A percentile compares a stretch with the other conserved stretches of the same genome.
Conservation (phyloP, 1,140 invertebrate genomes). For the Riptortus pedestris region DNA sequence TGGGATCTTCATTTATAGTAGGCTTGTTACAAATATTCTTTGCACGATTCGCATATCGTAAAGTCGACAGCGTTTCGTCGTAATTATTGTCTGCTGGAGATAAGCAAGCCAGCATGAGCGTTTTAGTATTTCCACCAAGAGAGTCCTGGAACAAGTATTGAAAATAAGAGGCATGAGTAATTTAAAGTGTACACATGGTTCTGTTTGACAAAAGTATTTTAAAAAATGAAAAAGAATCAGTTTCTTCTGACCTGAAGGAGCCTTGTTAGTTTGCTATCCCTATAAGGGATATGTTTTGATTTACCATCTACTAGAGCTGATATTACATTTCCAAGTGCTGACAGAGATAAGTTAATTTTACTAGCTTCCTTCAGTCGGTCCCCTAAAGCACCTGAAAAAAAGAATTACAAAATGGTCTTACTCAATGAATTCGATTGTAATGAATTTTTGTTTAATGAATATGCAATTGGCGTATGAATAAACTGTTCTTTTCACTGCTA, state of each 20-base stretch:
- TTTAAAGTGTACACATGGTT: neutral
- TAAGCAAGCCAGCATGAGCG: conserved; percentile 87
- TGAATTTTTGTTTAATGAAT: too few relatives aligned
- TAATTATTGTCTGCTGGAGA: conserved; percentile 82
- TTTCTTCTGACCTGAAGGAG: conserved; percentile 55
- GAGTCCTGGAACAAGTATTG: conserved; percentile 61
- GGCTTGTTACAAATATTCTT: conserved; percentile 92
- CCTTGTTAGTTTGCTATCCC: conserved; percentile 87
- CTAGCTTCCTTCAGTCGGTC: conserved; percentile 86
- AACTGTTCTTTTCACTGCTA: too few relatives aligned
- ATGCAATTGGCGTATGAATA: too few relatives aligned
- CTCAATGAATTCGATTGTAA: too few relatives aligned
- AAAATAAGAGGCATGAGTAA: neutral
- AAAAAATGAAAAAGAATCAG: neutral
- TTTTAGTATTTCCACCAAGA: conserved; percentile 88
- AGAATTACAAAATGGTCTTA: neutral
- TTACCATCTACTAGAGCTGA: conserved; percentile 83
- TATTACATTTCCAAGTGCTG: conserved; percentile 88
- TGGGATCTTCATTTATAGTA: conserved; percentile 86
- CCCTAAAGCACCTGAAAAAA: conserved; percentile 55
- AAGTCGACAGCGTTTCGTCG: conserved; percentile 80
- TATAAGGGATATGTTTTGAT: conserved; percentile 82
- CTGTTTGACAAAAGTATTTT: neutral
- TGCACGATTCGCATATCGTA: conserved; percentile 79
- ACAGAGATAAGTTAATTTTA: conserved; percentile 90